Evolutionary conservation across 2,888 invertebrate genomes (phyloP).

Genomic region (Geotrupes spiniger): DNA sequence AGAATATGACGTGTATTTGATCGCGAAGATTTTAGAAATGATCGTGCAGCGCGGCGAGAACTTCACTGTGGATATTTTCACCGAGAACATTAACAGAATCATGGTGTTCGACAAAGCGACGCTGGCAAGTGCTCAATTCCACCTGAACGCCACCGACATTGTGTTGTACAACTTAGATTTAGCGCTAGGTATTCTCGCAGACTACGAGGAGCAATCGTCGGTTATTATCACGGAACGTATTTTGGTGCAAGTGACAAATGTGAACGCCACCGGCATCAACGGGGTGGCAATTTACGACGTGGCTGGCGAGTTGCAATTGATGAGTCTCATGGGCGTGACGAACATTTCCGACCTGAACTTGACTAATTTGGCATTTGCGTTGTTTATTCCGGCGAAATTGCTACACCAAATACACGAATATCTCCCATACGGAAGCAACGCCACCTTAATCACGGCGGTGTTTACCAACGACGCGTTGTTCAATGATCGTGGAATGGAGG

Average conservation of each 20-base stretch:
- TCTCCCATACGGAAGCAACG: neutral
- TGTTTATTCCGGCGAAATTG: slow-evolving; percentile 9
- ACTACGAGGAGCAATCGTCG: neutral
- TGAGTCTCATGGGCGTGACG: neutral
- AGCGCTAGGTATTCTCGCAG: slow-evolving; percentile 7
- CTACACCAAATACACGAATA: neutral
- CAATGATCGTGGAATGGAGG: neutral
- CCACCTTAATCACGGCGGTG: neutral
- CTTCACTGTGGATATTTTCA: neutral
- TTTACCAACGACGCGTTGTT: neutral
- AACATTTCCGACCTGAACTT: slow-evolving; percentile 4
- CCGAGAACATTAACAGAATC: slow-evolving; percentile 8
- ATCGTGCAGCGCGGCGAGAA: slow-evolving; percentile 7
- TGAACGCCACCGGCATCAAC: slow-evolving; percentile 6
- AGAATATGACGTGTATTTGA: slow-evolving; percentile 14
- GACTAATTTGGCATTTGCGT: slow-evolving; percentile 9
- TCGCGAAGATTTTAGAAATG: slow-evolving; percentile 9
- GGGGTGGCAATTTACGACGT: slow-evolving; percentile 15
- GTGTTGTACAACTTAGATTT: too few relatives aligned
- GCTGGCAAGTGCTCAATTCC: slow-evolving; percentile 7
- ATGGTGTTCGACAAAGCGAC: slow-evolving; percentile 9
- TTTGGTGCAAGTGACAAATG: slow-evolving; percentile 10
- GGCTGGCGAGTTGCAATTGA: neutral
- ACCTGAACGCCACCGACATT: slow-evolving; percentile 16
- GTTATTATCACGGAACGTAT: slow-evolving; percentile 5